Evolutionary conservation across 2,888 invertebrate genomes (phyloP).

Genomic region (Oxycera nigricornis): DNA sequence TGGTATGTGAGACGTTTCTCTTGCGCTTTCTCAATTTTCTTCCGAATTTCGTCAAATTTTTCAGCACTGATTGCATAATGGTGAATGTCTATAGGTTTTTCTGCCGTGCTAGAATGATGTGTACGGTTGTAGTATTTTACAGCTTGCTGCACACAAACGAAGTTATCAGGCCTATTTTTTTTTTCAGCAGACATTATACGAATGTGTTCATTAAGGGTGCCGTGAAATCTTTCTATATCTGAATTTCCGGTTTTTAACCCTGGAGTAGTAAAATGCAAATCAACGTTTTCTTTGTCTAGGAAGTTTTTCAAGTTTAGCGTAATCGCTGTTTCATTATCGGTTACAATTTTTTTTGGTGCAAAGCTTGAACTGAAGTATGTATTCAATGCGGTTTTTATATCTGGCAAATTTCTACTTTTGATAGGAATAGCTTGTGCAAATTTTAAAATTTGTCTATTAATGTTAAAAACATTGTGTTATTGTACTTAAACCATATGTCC

Average conservation of each 20-base stretch:
- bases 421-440: constrained; percentile 35
- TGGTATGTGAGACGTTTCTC: no score
- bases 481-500: constrained; percentile 38
- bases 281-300: not conserved
- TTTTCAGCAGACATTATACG: not conserved
- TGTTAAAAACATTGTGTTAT: constrained; percentile 38
- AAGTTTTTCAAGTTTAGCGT: not conserved
- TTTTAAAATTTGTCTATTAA: constrained; percentile 41
- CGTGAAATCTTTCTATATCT: constrained; percentile 13
- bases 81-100: not conserved
- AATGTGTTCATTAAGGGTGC: constrained; percentile 8
- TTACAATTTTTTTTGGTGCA: constrained; percentile 16
- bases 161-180: not conserved
- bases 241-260: not conserved
- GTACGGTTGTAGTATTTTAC: not conserved
- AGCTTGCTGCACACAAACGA: not conserved
- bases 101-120: not conserved
- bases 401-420: constrained; percentile 31
- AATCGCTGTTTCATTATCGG: constrained; percentile 14
- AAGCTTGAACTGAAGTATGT: not conserved
- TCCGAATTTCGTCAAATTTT: no score
- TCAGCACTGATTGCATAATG: no score
- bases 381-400: constrained; percentile 29
- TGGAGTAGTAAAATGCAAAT: not conserved
- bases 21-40: no score